phyloP scores from a whole-genome alignment of 2,113 vertebrate genomes.

The Erinaceus europaeus region DNA sequence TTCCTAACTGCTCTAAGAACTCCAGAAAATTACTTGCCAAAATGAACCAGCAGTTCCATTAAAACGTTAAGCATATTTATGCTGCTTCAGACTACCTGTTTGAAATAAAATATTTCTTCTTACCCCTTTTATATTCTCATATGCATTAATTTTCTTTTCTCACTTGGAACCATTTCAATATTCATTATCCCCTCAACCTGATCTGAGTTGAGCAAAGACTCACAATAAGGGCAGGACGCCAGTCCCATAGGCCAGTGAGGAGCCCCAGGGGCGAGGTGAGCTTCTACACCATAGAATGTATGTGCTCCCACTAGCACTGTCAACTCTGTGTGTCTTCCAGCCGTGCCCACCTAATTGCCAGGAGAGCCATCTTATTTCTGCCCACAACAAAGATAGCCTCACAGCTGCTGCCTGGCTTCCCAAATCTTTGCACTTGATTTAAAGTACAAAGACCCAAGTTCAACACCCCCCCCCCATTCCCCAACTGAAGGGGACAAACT shows the following conservation, averaged over 20 bases:
- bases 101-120: neutral
- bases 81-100: neutral
- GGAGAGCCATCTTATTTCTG: neutral
- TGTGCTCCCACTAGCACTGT: too few species aligned
- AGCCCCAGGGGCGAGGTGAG: too few species aligned
- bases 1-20: constrained; percentile 63
- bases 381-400: too few species aligned
- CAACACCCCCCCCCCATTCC: too few species aligned
- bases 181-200: neutral
- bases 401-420: neutral
- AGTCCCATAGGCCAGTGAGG: neutral
- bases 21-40: constrained; percentile 62
- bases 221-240: fast-evolving
- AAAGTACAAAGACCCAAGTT: too few species aligned
- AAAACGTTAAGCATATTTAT: neutral
- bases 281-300: too few species aligned
- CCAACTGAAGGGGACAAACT: too few species aligned
- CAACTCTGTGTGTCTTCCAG: too few species aligned
- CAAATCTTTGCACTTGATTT: too few species aligned
- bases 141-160: neutral
- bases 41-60: neutral
- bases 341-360: too few species aligned
- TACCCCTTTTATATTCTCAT: neutral
- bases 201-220: neutral
- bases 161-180: too few species aligned